A percentile compares a stretch with the other conserved stretches of the same genome.
phyloP scores from a whole-genome alignment of 2,113 vertebrate species.

The Heptranchias perlo region DNA sequence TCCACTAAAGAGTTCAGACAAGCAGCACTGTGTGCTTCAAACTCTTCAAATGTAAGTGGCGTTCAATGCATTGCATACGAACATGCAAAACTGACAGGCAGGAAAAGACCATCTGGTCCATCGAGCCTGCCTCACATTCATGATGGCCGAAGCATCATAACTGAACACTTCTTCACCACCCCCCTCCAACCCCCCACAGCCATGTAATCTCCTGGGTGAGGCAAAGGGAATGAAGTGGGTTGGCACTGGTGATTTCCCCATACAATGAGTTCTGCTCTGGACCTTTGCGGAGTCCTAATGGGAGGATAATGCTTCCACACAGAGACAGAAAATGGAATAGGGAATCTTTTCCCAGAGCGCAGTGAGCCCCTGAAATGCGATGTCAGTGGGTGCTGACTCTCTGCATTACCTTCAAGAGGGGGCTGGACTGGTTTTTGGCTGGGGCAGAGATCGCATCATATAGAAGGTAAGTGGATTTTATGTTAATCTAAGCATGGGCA shows the following conservation, averaged over 20 bases:
- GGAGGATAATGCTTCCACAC: not conserved
- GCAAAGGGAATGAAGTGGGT: not conserved
- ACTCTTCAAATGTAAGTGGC: not conserved
- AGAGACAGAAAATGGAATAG: not conserved
- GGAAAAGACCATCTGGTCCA: too few species aligned
- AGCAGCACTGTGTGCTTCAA: not conserved
- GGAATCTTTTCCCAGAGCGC: not conserved
- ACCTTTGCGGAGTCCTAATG: not conserved
- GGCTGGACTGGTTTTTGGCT: not conserved
- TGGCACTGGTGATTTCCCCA: not conserved
- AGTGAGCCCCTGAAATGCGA: not conserved
- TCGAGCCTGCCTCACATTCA: not conserved
- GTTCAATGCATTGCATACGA: not conserved
- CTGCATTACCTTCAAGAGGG: not conserved
- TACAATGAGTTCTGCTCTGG: not conserved
- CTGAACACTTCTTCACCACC: not conserved
- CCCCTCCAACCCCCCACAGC: too few species aligned
- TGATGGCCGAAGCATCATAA: too few species aligned
- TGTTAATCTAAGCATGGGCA: not conserved
- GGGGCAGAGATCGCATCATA: not conserved
- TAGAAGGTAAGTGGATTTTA: not conserved
- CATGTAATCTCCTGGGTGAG: not conserved
- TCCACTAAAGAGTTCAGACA: not conserved
- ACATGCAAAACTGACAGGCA: not conserved
- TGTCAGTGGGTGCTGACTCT: not conserved